phyloP scores from a whole-genome alignment of 2,113 vertebrate genomes.

The Melospiza georgiana region DNA sequence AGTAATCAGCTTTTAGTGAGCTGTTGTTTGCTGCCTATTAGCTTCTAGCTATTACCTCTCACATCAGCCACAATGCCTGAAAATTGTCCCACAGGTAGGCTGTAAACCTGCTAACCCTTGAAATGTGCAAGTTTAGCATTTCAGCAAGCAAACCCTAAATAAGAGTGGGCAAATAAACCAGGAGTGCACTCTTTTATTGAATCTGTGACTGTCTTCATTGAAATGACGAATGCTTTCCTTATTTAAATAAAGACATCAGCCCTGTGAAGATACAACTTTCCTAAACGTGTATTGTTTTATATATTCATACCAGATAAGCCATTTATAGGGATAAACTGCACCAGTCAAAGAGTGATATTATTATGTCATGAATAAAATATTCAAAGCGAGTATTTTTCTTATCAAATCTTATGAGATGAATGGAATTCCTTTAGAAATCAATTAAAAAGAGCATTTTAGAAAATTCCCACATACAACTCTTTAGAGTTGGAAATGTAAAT shows the following conservation, averaged over 20 bases:
- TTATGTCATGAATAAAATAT: not conserved
- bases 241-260: not conserved
- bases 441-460: not conserved
- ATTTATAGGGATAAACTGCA: not conserved
- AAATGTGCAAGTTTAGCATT: not conserved
- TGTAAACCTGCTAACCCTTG: not conserved
- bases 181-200: not conserved
- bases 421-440: not conserved
- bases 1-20: not conserved
- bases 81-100: not conserved
- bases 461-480: not conserved
- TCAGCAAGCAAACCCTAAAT: not conserved
- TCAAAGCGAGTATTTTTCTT: not conserved
- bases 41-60: not conserved
- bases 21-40: not conserved
- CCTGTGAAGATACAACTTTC: not conserved
- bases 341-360: not conserved
- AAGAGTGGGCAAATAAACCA: not conserved
- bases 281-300: not conserved
- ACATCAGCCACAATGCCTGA: not conserved
- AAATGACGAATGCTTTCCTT: not conserved
- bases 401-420: not conserved
- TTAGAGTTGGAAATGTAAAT: not conserved
- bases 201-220: not conserved
- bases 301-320: not conserved